Base-by-base conservation (phyloP, 2,888 invertebrate species). In the Halictus ligatus region DNA sequence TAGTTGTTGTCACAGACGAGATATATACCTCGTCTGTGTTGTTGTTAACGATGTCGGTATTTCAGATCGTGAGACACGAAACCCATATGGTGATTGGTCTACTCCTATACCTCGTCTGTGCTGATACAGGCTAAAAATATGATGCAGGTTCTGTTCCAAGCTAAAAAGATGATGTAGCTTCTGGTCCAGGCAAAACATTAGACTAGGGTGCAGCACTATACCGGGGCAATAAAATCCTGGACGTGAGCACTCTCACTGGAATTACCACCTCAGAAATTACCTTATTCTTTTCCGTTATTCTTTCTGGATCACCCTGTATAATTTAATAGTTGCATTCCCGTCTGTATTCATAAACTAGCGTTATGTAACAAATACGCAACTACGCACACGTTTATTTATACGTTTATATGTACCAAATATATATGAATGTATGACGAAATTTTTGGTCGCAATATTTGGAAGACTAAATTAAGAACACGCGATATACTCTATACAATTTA, bases 361-460 rank as follows among this genome's bases (percentile, higher is more conserved):
- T 72, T 72, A 72, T 72, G 48, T 72, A 72, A 72, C 25, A 72
- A 7, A 46, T 25, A 72, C 8, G 46, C 48, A 48, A 72, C 48
- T 48, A 25, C 72, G 48, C 25, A 48, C 15, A 15, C 8, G 46
- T 25, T 25, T 72, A 46, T 46, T 25, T 46, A 72, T 69, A 69
- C 35, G 12, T 35, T 64, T 64, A 69, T 40, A 40, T 40, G n/a
- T n/a, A 64, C 18, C 29, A 29, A 64, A 64, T 29, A 29, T 35
- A 35, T 67, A 29, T 29, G 29, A 29, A 29, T 7, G 64, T 29
- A 64, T 64, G 29, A 18, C 2, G 64, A 64, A 64, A 64, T 40
- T 21, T 40, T 18, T 69, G 40, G 35, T 10, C 1, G 10, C 40
- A 10, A 1, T 69, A 69, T 73, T 48, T 3, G 29, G 48, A 50